These are phyloP conservation scores for Bombyx huttoni DNA, from an alignment of 2,888 invertebrate species.

Conservation along the genomic window DNA sequence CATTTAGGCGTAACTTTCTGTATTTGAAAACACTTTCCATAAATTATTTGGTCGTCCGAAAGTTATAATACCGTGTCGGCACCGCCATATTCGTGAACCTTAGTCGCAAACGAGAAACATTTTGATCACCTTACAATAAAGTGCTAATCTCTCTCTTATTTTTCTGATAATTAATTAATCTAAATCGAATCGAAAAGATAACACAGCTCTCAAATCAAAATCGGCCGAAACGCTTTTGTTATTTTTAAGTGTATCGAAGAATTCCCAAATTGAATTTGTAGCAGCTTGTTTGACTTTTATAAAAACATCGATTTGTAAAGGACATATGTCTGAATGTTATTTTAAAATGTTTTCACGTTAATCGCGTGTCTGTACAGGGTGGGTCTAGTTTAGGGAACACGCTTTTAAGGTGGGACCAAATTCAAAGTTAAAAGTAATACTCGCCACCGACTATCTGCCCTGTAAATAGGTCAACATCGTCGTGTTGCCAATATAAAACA, in stretches of 20 bases:
- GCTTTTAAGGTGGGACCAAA: slow-evolving; percentile 24
- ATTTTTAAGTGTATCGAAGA: no score
- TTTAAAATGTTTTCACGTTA: not conserved
- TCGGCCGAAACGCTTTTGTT: no score
- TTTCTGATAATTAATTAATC: no score
- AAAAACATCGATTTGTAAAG: no score
- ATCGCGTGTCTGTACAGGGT: slow-evolving; percentile 43
- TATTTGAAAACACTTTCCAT: slow-evolving; percentile 33
- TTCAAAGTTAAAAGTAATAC: slow-evolving; percentile 16
- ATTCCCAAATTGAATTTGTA: no score
- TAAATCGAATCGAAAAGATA: no score
- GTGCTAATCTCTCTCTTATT: no score
- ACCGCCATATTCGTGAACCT: slow-evolving; percentile 1
- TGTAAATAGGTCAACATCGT: slow-evolving; percentile 39
- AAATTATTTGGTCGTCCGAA: slow-evolving; percentile 23
- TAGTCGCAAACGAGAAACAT: not conserved
- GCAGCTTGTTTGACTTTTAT: no score
- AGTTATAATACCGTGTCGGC: slow-evolving; percentile 9
- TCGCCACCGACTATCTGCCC: slow-evolving; percentile 19
- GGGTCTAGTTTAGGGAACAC: slow-evolving; percentile 27
- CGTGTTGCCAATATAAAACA: slow-evolving; percentile 22
- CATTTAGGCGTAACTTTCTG: not conserved
- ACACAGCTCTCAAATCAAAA: no score
- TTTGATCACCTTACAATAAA: not conserved
- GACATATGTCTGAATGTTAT: no score